These are phyloP conservation scores for Cirrhinus molitorella DNA, from an alignment of 2,797 vertebrate genomes.

Conservation along the genomic window DNA sequence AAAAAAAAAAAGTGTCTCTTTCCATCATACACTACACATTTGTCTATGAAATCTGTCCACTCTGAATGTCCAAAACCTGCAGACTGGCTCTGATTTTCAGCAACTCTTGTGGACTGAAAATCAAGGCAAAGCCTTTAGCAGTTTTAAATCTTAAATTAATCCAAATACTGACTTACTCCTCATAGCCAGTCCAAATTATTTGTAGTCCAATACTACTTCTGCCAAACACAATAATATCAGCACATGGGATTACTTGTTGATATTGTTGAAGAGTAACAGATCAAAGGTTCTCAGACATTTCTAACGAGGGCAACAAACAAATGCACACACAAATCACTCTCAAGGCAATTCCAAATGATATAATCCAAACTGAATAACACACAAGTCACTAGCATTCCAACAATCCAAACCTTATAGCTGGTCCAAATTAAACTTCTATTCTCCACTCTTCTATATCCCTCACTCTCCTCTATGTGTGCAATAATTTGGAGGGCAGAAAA, in stretches of 20 bases:
- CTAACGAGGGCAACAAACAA: not conserved
- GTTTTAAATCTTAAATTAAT: not conserved
- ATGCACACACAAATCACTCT: not conserved
- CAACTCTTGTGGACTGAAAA: too few species aligned
- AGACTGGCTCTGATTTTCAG: too few species aligned
- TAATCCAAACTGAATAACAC: not conserved
- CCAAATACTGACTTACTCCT: not conserved
- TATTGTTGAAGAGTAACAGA: not conserved
- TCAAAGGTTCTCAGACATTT: not conserved
- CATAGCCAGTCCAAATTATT: not conserved
- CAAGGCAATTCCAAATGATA: not conserved
- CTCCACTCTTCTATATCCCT: constrained; percentile 5
- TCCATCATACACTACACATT: too few species aligned
- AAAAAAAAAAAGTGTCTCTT: too few species aligned
- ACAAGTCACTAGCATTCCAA: not conserved
- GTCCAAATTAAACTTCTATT: constrained; percentile 17
- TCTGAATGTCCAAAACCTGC: too few species aligned
- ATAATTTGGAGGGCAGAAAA: constrained; percentile 40
- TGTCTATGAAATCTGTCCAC: too few species aligned
- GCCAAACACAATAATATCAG: not conserved
- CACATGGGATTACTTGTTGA: not conserved
- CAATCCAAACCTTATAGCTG: not conserved
- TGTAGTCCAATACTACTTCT: not conserved
- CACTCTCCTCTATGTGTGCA: not conserved
- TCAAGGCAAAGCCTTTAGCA: not conserved